A percentile compares a stretch with the other conserved stretches of the same genome.
Conservation (phyloP, 2,797 vertebrate species). For the Ficedula albicollis region DNA sequence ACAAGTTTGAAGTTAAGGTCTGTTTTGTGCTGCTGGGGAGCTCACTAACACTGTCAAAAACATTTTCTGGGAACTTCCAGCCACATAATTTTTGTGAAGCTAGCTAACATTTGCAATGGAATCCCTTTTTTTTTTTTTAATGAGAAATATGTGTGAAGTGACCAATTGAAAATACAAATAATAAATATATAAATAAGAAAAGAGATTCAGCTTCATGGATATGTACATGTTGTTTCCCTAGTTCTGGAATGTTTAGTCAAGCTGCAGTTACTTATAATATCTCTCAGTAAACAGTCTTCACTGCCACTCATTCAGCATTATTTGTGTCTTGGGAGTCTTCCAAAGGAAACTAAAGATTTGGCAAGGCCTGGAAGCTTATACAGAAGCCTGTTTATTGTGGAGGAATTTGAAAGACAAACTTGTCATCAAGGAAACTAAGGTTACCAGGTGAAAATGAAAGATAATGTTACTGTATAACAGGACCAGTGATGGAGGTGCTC, state of each 20-base stretch:
- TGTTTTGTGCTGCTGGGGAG: neutral
- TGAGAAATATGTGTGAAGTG: neutral
- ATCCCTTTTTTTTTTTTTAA: neutral
- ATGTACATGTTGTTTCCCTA: neutral
- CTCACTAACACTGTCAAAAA: neutral
- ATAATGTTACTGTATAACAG: neutral
- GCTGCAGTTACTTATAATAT: neutral
- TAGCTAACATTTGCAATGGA: neutral
- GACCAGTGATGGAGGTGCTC: neutral
- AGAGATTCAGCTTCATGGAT: neutral
- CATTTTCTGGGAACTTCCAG: neutral
- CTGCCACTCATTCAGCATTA: neutral
- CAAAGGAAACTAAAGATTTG: neutral
- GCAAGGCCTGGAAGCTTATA: neutral
- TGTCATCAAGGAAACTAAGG: neutral
- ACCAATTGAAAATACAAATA: neutral
- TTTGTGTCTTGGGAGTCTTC: neutral
- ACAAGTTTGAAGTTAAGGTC: neutral
- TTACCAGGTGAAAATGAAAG: neutral
- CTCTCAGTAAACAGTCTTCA: neutral
- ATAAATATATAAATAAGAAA: neutral
- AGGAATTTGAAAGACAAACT: neutral
- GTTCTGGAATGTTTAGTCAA: neutral
- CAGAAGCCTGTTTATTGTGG: neutral
- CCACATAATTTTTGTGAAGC: neutral